Base-by-base conservation (phyloP, 2,888 invertebrate genomes). In the Rhagonycha fulva region DNA sequence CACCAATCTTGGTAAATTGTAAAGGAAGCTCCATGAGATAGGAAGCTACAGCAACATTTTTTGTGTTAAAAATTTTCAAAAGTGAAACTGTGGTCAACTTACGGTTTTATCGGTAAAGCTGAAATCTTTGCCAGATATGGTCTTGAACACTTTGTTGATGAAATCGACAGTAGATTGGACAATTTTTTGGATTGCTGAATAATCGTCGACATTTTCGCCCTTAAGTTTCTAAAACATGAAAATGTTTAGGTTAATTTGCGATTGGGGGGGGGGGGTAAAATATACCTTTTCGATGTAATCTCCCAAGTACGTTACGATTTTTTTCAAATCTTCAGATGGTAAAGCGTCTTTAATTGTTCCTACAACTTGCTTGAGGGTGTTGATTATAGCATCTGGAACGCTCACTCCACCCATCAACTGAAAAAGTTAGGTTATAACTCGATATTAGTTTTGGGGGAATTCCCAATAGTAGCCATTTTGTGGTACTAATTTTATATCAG, bases 201-300 rank as follows among this genome's bases (percentile, higher is more conserved):
- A 84, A 81, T 95, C 94, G 82, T 95, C 91, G 0, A 92, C 89
- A 79, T 89, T 85, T 82, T 92, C 88, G 69, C 90, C 88, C 68
- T 87, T 89, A 24, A 94, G 84, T 89, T 93, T 93, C 89, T 62
- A 62, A 62, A 62, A 62, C 7, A 23, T 19, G 12, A 9, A 11
- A 62, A 62, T 5, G 12, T 62, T 24, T 9, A 5, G 0, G 14
- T 19, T 5, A 11, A 62, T 7, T 12, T 23, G 19, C 19, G 10
- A 19, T 12, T 23, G 5, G 19, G 11, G 5, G 9, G 5, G 9
- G 7, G 19, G 67, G 9, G 9, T 14, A 73, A 4, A 69, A 75
- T 14, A 82, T 86, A 92, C 92, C 90, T 92, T 92, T 76, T 91
- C 88, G 2, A 94, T 82, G 85, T 95, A 95, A 9, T 89, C 87